Base-by-base conservation (phyloP, 2,113 vertebrate species). In the human region DNA sequence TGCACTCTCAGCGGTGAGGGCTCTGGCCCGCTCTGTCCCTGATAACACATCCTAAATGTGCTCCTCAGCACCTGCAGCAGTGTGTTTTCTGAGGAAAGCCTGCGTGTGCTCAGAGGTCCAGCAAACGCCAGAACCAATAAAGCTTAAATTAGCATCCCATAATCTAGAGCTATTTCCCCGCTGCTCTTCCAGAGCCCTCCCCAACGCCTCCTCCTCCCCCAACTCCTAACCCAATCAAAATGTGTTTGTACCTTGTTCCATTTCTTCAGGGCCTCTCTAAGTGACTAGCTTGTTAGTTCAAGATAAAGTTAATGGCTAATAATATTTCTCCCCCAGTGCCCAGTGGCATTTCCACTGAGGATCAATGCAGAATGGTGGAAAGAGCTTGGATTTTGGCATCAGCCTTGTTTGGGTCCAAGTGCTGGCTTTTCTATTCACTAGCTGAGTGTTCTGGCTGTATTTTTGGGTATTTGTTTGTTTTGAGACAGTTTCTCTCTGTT, bases 281-380 rank as follows among this genome's bases (percentile, higher is more conserved):
- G 87, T 92, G 96, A 96, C 93, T 97, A 81, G 86, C 93, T 94
- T 95, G 96, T 94, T 96, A 94, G 93, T 97, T 94, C 75, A 82
- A 95, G 94, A 97, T 94, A 79, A 96, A 95, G 91, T 94, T 96
- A 93, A 92, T 93, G 86, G 40, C 57, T 92, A 84, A 40, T 84
- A 78, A 92, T 92, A 59, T 57, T 79, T 91, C 59, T 13, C 50
- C 76, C 52, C 32, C 23, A 16, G 64, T 73, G 90, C 45, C 94
- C 16, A 3, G 55, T 43, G 92, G 57, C 43, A 17, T 73, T 84
- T 76, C 87, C 70, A 50, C 35, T 2, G 45, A 84, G 94, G 95
- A 38, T 90, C 48, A 40, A 2, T 48, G 27, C 10, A 88, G 80
- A 88, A 25, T 27, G 50, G 73, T 35, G 40, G 8, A 66, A 87